Base-by-base conservation (phyloP, 2,113 vertebrate genomes). In the Guaruba guarouba region DNA sequence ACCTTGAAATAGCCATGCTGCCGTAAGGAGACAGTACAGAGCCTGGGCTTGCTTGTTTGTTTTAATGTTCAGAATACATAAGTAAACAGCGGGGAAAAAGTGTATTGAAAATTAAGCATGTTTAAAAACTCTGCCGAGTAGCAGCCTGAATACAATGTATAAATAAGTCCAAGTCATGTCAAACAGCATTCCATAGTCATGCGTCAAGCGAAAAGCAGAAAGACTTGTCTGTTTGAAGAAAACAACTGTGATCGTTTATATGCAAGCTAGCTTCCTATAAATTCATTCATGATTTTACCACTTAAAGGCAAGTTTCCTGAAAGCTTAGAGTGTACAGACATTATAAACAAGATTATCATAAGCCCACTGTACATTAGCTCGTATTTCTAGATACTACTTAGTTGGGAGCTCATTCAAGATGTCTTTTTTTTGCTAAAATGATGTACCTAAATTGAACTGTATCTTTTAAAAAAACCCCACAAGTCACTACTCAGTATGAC, bases 151-250 rank as follows among this genome's bases (percentile, higher is more conserved):
- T 31, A 52, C 74, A 95, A 90, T 68, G 86, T 44, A 92, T 92
- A 96, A 97, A 96, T 94, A 92, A 96, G 94, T 44, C 69, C 82
- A 89, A 95, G 71, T 68, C 82, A 94, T 91, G 96, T 91, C 93
- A 87, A 95, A 79, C 92, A 93, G 95, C 94, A 94, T 96, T 96
- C 96, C 97, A 93, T 41, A 88, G 92, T 87, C 70, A 96, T 94
- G 92, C 90, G 94, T 97, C 92, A 92, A 96, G 73, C 20, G 17
- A 51, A 69, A 86, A 87, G 57, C 88, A 97, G 96, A 96, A 97
- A 97, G 96, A 86, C 71, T 82, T 31, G 83, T 77, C 95, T 96
- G 95, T 97, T 91, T 85, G 86, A 43, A 64, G 82, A 31, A 88
- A 96, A 93, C 79, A 95, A 92, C 83, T 82, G 82, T 90, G 86